Evolutionary conservation across 2,888 invertebrate genomes (phyloP).

Genomic region (Eupithecia centaureata): DNA sequence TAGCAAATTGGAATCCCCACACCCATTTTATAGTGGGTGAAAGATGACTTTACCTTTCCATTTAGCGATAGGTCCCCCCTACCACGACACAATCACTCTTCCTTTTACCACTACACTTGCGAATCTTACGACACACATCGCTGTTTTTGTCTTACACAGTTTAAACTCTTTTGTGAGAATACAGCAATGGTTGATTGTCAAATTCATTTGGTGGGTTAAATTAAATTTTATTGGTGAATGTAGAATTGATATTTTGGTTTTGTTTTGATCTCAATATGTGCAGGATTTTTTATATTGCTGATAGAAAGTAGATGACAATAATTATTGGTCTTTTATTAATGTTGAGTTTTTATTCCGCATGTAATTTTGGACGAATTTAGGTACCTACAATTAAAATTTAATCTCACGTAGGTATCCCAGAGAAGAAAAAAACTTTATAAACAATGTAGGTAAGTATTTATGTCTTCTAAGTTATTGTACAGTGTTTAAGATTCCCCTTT

Average conservation of each 20-base stretch:
- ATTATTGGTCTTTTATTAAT: constrained; percentile 11
- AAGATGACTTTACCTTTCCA: constrained; percentile 77
- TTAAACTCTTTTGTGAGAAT: not conserved
- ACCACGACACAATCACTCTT: constrained; percentile 47
- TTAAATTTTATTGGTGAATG: constrained; percentile 30
- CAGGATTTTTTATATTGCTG: constrained; percentile 52
- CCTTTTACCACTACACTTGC: constrained; percentile 13
- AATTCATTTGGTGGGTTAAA: constrained; percentile 1
- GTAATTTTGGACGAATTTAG: not conserved
- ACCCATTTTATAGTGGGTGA: constrained; percentile 80
- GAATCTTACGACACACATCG: constrained; percentile 42
- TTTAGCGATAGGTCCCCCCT: constrained; percentile 71
- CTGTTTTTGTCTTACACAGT: constrained; percentile 26
- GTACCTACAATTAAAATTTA: not conserved
- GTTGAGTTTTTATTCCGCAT: not conserved
- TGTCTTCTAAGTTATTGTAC: too few relatives aligned
- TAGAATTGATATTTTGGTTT: constrained; percentile 61
- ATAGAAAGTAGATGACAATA: constrained; percentile 53
- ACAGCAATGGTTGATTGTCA: constrained; percentile 47
- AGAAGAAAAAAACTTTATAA: too few relatives aligned
- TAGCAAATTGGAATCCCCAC: constrained; percentile 65
- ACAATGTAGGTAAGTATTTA: too few relatives aligned
- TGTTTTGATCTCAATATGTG: constrained; percentile 59
- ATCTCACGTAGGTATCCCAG: too few relatives aligned
- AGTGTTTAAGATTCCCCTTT: too few relatives aligned